Evolutionary conservation across 2,888 invertebrate species (phyloP).

Genomic region (Eremobia ochroleuca): DNA sequence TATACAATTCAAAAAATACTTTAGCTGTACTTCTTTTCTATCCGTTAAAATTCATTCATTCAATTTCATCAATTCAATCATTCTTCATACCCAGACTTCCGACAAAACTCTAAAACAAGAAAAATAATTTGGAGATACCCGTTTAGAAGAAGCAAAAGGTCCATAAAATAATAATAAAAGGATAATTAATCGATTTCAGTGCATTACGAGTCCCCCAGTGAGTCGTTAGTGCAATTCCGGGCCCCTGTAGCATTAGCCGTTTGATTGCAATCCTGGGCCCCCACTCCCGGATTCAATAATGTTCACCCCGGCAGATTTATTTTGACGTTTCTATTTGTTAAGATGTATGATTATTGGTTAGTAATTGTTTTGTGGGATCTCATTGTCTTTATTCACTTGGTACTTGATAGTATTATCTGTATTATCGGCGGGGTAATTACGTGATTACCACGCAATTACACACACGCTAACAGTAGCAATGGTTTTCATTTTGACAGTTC

Average conservation of each 20-base stretch:
- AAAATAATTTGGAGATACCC: conserved; percentile 11
- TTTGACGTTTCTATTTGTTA: conserved; percentile 88
- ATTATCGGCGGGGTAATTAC: not conserved
- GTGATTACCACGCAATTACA: too few relatives aligned
- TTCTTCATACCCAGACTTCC: not conserved
- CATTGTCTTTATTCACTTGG: conserved; percentile 4
- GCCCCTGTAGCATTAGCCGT: conserved; percentile 81
- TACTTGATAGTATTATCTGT: not conserved
- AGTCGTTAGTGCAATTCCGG: conserved; percentile 79
- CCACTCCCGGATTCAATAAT: conserved; percentile 83
- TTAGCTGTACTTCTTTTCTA: not conserved
- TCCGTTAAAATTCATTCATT: not conserved
- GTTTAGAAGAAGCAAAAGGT: conserved; percentile 58
- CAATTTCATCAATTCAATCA: too few relatives aligned
- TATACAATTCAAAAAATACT: not conserved
- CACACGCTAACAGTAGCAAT: not conserved
- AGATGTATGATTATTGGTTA: conserved; percentile 85
- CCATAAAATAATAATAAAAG: conserved; percentile 90
- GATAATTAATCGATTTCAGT: conserved; percentile 90
- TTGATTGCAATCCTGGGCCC: conserved; percentile 80
- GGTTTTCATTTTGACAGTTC: not conserved
- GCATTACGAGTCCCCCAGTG: conserved; percentile 84
- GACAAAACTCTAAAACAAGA: not conserved
- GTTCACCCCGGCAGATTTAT: conserved; percentile 84
- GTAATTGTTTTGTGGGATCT: conserved; percentile 79